Base-by-base conservation (phyloP, 2,113 vertebrate genomes). In the Chaetorhynchus papuensis region DNA sequence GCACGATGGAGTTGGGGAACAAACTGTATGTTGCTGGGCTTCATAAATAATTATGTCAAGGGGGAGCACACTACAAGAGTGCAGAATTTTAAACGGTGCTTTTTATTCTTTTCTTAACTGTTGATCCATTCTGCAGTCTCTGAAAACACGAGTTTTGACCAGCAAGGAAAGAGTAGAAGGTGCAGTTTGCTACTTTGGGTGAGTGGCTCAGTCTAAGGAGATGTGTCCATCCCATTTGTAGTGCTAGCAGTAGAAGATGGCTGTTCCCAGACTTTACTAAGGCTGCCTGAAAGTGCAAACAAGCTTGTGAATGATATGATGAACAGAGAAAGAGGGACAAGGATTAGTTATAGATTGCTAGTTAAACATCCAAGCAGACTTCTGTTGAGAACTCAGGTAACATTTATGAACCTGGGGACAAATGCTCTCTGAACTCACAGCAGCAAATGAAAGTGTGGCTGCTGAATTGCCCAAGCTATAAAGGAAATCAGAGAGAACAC, bases 191-290 rank as follows among this genome's bases (percentile, higher is more conserved):
- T 57, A 0, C n/a, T 52, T 49, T 0, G 3, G 6, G 13, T 47
- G 47, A 23, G 42, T 19, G 37, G 11, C 50, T 81, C 5, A 16
- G n/a, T 47, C 54, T 39, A 27, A 65, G 45, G 2, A 74, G 23
- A 13, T 0, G 0, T 11, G 42, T 53, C 11, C 3, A 27, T 45
- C 52, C 45, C 14, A 3, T 75, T 39, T 81, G 23, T 49, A 41
- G n/a, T 60, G 44, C 65, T 21, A 39, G 31, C 16, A 10, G 47
- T 31, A 44, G 23, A 57, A 60, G 10, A 9, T 39, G 42, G 10
- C 33, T 59, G 7, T 72, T 71, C 49, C 53, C 60, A 72, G 41
- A 18, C 65, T 92, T 89, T 20, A 35, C 50, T 53, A 9, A 87
- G 65, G 28, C 74, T 79, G n/a, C 35, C 30, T 54, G 27, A 79